These are phyloP conservation scores for Ferdinandea cuprea DNA, from an alignment of 2,888 invertebrate genomes.

Conservation along the genomic window DNA sequence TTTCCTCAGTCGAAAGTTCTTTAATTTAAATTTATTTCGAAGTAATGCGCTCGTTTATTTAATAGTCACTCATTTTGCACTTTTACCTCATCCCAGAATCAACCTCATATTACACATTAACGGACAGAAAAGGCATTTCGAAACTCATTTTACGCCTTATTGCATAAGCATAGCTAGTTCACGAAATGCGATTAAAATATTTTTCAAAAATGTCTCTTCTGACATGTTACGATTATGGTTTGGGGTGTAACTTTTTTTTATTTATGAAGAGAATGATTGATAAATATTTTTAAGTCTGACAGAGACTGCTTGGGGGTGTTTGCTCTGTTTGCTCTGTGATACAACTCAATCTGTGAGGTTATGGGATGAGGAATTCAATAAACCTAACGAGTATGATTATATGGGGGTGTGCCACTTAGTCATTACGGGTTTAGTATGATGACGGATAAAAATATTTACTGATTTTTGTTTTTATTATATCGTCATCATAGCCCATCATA, in stretches of 20 bases:
- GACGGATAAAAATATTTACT: slow-evolving; percentile 7
- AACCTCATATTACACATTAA: not conserved
- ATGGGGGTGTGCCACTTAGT: slow-evolving; percentile 1
- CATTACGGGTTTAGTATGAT: slow-evolving; percentile 5
- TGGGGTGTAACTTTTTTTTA: not conserved
- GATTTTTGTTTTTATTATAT: not conserved
- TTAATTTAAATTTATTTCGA: slow-evolving; percentile 6
- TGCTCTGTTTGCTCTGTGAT: no score
- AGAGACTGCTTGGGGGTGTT: not conserved
- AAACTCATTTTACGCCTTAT: slow-evolving; percentile 2
- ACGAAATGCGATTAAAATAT: slow-evolving; percentile 8
- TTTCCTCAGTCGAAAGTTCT: not conserved
- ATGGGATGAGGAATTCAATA: slow-evolving; percentile 4
- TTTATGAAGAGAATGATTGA: not conserved
- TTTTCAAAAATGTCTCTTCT: slow-evolving; percentile 1
- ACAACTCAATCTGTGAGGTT: not conserved
- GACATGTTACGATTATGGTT: slow-evolving; percentile 5
- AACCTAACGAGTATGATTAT: slow-evolving; percentile 8
- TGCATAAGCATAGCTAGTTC: not conserved
- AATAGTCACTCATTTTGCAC: not conserved
- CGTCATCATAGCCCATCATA: not conserved
- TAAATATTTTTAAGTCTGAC: not conserved
- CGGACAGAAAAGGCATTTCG: not conserved
- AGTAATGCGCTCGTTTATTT: not conserved
- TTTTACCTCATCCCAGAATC: slow-evolving; percentile 3